phyloP scores from a whole-genome alignment of 2,797 vertebrate species.

The Cirrhinus molitorella region DNA sequence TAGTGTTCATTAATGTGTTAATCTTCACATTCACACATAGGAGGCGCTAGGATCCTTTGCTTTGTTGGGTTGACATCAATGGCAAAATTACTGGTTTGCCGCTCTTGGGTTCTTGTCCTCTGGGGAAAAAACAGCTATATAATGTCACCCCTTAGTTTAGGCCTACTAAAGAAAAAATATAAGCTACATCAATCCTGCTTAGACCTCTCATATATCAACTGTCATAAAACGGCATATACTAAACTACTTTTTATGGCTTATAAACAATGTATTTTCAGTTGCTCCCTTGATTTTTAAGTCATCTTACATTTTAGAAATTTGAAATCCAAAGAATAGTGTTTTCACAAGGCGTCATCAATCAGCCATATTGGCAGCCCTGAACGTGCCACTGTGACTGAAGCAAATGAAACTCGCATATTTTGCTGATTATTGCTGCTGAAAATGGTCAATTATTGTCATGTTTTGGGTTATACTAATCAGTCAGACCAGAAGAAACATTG shows the following conservation, averaged over 20 bases:
- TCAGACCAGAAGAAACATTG: no score
- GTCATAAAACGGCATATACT: not conserved
- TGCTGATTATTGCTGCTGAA: no score
- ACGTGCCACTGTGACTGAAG: no score
- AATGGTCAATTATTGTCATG: no score
- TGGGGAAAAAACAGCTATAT: slow-evolving; percentile 22
- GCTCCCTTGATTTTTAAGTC: not conserved
- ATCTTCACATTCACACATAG: slow-evolving; percentile 45
- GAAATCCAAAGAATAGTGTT: no score
- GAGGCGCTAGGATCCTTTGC: slow-evolving; percentile 56
- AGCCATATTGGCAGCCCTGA: no score
- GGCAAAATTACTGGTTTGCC: slow-evolving; percentile 10
- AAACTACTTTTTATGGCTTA: not conserved
- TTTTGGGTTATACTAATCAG: no score
- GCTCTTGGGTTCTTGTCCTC: slow-evolving; percentile 20
- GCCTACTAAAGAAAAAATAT: not conserved
- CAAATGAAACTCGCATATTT: no score
- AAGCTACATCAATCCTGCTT: not conserved
- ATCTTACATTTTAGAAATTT: not conserved
- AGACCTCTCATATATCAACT: not conserved
- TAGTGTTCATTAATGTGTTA: slow-evolving; percentile 15
- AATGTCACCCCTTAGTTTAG: slow-evolving; percentile 29
- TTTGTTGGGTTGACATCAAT: not conserved
- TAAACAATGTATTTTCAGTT: not conserved
- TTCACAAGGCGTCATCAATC: no score